Evolutionary conservation across 2,113 vertebrate species (phyloP), one percentile per base, ranked within the genome.

Genomic region (Morphnarchus princeps): DNA sequence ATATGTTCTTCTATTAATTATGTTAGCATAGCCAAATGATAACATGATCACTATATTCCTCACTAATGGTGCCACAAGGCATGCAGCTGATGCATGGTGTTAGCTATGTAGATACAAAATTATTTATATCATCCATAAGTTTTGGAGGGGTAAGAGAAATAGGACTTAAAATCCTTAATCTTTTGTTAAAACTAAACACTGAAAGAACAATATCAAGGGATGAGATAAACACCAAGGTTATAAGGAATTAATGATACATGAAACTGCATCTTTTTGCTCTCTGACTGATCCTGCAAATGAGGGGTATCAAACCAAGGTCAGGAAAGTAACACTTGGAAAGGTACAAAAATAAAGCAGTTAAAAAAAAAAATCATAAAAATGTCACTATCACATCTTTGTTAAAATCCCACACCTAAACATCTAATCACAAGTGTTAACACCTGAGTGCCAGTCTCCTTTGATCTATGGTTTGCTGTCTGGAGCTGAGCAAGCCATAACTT

Each of bases 221-320:
- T 40, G 45, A 95, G 54, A 50, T 61, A 89, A 93, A 92, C 34
- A 50, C 11, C 3, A 8, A 4, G 7, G 40, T 72, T 87, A 32
- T 58, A 69, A 90, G 71, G 85, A 89, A 95, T 82, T 93, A 96
- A 96, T 74, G 61, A 82, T 22, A 92, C 57, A 31, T 78, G 76
- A 95, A 95, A 84, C 69, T 34, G 50, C 36, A 62, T 32, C 83
- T 74, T 85, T 91, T 87, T 90, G 38, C 38, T 82, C 90, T 79
- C 76, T 26, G 24, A 88, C 63, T 66, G 62, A 86, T 70, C 59
- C 70, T 72, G 20, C 58, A 97, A 93, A 89, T 83, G 66, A 89
- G 52, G 34, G 45, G 16, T 40, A 67, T 49, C 82, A 67, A 74
- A 79, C 15, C 83, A 61, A 77, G 49, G 43, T 57, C 18, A 4